Evolutionary conservation across 2,888 invertebrate genomes (phyloP).

Genomic region (Parthenolecanium corni): DNA sequence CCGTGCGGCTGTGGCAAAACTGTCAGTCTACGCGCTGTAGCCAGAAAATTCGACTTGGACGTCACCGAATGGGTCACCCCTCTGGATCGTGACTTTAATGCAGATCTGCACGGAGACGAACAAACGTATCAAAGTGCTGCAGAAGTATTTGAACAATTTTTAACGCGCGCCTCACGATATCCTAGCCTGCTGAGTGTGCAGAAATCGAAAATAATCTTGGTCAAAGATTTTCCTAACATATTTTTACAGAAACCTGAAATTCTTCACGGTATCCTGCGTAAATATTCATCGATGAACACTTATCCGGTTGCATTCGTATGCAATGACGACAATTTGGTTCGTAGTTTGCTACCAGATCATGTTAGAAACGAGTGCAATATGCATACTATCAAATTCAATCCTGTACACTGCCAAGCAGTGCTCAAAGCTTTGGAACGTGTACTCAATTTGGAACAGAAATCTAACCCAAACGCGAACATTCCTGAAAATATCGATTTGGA

Average conservation of each 20-base stretch:
- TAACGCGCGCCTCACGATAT: conserved; percentile 66
- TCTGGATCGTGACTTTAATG: conserved; percentile 49
- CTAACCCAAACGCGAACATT: conserved; percentile 9
- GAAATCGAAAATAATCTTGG: conserved; percentile 28
- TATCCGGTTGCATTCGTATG: conserved; percentile 30
- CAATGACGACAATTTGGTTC: conserved; percentile 29
- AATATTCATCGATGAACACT: conserved; percentile 6
- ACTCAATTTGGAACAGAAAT: conserved; percentile 26
- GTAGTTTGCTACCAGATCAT: conserved; percentile 26
- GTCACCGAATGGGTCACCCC: conserved; percentile 76
- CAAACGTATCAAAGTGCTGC: conserved; percentile 21
- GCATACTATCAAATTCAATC: conserved; percentile 30
- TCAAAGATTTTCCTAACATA: conserved; percentile 32
- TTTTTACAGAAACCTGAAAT: conserved; percentile 29
- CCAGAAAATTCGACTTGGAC: conserved; percentile 49
- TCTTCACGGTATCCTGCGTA: conserved; percentile 31
- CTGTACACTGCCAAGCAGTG: conserved; percentile 27
- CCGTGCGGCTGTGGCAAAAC: conserved; percentile 80
- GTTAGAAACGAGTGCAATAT: conserved; percentile 23
- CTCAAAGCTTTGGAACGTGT: conserved; percentile 27
- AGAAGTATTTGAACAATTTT: conserved; percentile 55
- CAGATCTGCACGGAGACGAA: conserved; percentile 5
- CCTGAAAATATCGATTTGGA: conserved; percentile 25
- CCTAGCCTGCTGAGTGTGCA: conserved; percentile 31
- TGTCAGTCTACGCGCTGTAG: conserved; percentile 53